Evolutionary conservation across 1,140 invertebrate species (phyloP).

Genomic region (Hydropsyche tenuis): DNA sequence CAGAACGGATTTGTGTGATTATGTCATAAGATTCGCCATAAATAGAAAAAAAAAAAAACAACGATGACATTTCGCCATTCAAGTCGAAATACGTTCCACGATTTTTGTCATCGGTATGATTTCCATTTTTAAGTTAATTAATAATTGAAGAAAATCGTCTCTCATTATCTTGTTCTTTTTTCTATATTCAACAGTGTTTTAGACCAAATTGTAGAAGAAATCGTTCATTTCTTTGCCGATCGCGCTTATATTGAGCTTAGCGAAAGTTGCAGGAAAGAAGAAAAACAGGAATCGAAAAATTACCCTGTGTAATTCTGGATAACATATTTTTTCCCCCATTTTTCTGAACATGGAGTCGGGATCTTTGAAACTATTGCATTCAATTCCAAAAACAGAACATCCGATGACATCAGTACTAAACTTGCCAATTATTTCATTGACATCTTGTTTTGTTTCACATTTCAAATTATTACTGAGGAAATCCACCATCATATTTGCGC

Average conservation of each 20-base stretch:
- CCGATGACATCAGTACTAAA: conserved; percentile 66
- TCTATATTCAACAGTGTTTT: conserved; percentile 58
- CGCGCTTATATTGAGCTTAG: conserved; percentile 38
- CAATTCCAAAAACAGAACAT: conserved; percentile 64
- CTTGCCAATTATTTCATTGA: conserved; percentile 57
- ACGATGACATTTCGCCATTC: too few species aligned
- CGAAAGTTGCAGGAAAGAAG: conserved; percentile 3
- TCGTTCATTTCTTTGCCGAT: conserved; percentile 53
- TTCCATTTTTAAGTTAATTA: conserved; percentile 63
- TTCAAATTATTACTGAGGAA: conserved; percentile 50
- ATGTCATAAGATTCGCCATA: too few species aligned
- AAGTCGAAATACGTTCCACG: too few species aligned
- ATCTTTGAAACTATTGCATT: conserved; percentile 62
- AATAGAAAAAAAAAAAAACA: too few species aligned
- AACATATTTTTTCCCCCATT: conserved; percentile 55
- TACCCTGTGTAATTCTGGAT: neutral
- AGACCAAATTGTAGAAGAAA: conserved; percentile 60
- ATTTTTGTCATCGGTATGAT: conserved; percentile 49
- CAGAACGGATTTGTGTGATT: too few species aligned
- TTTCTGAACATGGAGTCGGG: conserved; percentile 60
- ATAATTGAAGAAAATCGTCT: conserved; percentile 65
- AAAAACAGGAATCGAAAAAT: neutral
- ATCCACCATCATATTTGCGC: conserved; percentile 53
- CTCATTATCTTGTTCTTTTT: conserved; percentile 58
- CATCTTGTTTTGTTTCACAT: conserved; percentile 52